phyloP scores from a whole-genome alignment of 2,888 invertebrate genomes.

The Xanthia icteritia region DNA sequence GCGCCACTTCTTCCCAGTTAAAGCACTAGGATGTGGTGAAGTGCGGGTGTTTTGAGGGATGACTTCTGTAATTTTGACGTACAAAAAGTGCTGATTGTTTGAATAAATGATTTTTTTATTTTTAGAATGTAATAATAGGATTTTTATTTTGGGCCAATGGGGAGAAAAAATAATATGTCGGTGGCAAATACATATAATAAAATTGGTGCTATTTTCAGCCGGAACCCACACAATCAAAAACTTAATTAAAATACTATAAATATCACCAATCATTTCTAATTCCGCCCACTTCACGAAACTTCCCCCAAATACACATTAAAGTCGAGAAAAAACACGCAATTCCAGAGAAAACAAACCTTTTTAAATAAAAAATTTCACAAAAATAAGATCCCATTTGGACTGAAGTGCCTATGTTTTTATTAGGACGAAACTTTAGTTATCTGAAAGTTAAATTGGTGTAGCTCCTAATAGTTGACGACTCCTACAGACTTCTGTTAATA shows the following conservation, averaged over 20 bases:
- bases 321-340: slow-evolving; percentile 15
- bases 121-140: neutral
- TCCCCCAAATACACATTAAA: slow-evolving; percentile 32
- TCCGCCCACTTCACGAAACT: slow-evolving; percentile 20
- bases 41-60: no score
- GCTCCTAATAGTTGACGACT: slow-evolving; percentile 76
- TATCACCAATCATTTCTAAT: slow-evolving; percentile 20
- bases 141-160: neutral
- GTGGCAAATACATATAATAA: neutral
- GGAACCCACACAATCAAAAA: neutral
- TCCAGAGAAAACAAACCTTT: slow-evolving; percentile 48
- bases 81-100: no score
- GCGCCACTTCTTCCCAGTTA: no score
- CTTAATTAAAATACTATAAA: slow-evolving; percentile 12
- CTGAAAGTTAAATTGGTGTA: slow-evolving; percentile 82
- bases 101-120: no score
- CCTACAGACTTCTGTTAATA: slow-evolving; percentile 70
- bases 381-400: slow-evolving; percentile 53
- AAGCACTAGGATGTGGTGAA: no score
- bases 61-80: no score
- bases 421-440: slow-evolving; percentile 76
- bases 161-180: neutral
- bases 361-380: slow-evolving; percentile 38
- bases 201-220: no score
- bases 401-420: slow-evolving; percentile 65